A percentile compares a stretch with the other conserved stretches of the same genome.
Conservation (phyloP, 2,113 vertebrate species). For the Chunga burmeisteri region DNA sequence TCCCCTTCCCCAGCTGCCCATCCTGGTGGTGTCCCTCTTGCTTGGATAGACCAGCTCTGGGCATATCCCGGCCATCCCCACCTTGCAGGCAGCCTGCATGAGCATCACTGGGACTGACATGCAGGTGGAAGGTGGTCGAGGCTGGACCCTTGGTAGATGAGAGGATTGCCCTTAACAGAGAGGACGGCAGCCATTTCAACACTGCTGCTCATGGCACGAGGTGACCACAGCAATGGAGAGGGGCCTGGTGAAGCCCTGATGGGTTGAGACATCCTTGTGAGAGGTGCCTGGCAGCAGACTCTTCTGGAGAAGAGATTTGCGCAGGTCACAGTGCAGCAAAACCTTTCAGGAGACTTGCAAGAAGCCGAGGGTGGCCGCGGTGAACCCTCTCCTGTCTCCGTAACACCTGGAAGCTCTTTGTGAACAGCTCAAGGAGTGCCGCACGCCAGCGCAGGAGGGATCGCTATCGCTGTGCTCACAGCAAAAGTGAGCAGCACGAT, state of each 20-base stretch:
- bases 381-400: background rate
- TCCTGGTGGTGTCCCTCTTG: background rate
- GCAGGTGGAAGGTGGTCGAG: background rate
- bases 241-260: background rate
- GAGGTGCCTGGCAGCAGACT: background rate
- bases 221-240: background rate
- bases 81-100: background rate
- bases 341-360: background rate
- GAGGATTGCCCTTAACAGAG: background rate
- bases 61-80: background rate
- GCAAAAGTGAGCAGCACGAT: background rate
- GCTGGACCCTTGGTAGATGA: background rate
- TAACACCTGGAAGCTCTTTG: background rate
- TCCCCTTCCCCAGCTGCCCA: background rate
- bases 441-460: fast-evolving
- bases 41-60: background rate
- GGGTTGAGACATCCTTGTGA: background rate
- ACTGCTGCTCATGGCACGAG: background rate
- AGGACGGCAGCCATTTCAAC: background rate
- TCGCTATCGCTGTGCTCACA: fast-evolving
- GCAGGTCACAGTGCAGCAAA: background rate
- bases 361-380: fast-evolving
- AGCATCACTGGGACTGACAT: background rate
- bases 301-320: background rate
- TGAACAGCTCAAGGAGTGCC: background rate